phyloP scores from a whole-genome alignment of 2,797 vertebrate genomes.

The Morelia viridis region DNA sequence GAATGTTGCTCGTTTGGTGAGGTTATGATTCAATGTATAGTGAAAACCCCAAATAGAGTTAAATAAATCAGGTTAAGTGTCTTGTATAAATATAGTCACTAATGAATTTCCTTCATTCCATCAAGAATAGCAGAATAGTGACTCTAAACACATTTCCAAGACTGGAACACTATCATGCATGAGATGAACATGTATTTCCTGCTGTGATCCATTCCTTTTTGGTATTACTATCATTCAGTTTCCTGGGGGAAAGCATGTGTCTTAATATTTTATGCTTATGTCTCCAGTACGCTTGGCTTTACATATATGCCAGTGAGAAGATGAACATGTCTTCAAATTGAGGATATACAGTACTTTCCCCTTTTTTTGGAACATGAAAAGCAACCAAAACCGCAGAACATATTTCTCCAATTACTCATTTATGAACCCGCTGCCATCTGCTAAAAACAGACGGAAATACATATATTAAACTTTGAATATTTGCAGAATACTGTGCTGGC shows the following conservation, averaged over 20 bases:
- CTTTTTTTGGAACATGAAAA: slow-evolving; percentile 12
- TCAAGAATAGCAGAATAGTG: background rate
- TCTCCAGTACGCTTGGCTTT: background rate
- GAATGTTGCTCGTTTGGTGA: background rate
- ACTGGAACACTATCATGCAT: background rate
- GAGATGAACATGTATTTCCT: background rate
- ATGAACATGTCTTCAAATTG: background rate
- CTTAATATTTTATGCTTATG: background rate
- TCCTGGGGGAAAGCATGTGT: background rate
- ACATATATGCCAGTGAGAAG: slow-evolving; percentile 6
- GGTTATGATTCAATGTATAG: background rate
- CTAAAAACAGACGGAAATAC: background rate
- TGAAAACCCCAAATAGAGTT: background rate
- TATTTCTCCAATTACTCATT: slow-evolving; percentile 8
- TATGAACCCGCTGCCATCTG: background rate
- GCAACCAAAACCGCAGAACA: slow-evolving; percentile 6
- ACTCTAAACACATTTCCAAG: background rate
- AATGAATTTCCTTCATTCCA: background rate
- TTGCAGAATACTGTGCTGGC: background rate
- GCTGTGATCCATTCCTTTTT: background rate
- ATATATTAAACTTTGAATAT: slow-evolving; percentile 21
- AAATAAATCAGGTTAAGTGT: background rate
- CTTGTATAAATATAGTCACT: background rate
- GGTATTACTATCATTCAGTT: background rate
- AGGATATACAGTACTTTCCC: background rate